Evolutionary conservation across 2,888 invertebrate genomes (phyloP), one percentile per base, ranked within the genome.

Genomic region (Acrocyrtus sp.): DNA sequence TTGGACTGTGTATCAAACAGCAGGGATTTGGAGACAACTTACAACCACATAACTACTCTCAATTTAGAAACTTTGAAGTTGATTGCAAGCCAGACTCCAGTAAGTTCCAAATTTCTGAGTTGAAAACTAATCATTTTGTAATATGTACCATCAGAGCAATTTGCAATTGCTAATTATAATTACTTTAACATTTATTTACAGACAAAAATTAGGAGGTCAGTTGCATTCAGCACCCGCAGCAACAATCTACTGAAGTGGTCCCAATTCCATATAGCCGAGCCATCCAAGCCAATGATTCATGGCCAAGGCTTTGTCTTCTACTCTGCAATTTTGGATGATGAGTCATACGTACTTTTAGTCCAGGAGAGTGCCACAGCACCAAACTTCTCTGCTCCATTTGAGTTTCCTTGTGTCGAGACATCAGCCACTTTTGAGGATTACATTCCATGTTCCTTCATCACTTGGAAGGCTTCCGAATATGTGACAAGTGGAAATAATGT

Each of bases 51-150:
- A 41, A 75, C 78, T 10, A 77, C 75, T 17, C 61, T 81, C 24
- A 81, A 81, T 54, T 63, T 80, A 48, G 81, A 81, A 69, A 81
- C 81, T 4, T 41, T 81, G 19, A 77, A 75, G 47, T 56, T 81
- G 2, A 81, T 81, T 61, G 81, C 81, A 12, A 77, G 76, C 45
- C 81, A 81, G 66, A 65, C 65, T 22, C 77, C 80, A 26, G 81
- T 81, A 67, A 77, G 78, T 58, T 19, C 15, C 39, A 41, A n/a
- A 21, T 43, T n/a, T 57, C n/a, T 8, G 45, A 47, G 22, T 27
- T 39, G 39, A 51, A 41, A 24, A 43, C 15, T 53, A 12, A 56
- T 4, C 12, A 1, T n/a, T 3, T 51, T 26, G 19, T n/a, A n/a
- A n/a, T n/a, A n/a, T n/a, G n/a, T n/a, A n/a, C n/a, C n/a, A 17